Percentiles rank a stretch among this genome's conserved stretches.
Conservation (phyloP, 2,113 vertebrate genomes). For the Scytalopus superciliaris region DNA sequence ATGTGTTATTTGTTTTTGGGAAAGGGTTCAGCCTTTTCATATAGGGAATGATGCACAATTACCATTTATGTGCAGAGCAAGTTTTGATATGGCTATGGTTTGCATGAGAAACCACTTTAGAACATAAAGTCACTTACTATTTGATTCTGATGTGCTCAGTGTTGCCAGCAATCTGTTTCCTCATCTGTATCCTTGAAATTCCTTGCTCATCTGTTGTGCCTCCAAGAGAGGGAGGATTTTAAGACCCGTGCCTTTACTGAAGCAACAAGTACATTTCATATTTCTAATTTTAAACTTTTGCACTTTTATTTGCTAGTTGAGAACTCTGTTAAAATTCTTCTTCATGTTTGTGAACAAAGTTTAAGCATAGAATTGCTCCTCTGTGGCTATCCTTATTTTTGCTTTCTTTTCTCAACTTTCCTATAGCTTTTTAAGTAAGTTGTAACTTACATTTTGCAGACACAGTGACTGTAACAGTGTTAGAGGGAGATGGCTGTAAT, state of each 20-base stretch:
- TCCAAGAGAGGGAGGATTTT: not conserved
- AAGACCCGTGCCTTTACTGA: not conserved
- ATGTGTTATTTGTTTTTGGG: not conserved
- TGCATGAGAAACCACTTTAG: not conserved
- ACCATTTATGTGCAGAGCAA: not conserved
- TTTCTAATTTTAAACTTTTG: not conserved
- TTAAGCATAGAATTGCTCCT: not conserved
- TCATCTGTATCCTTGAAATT: conserved; percentile 7
- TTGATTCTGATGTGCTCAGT: not conserved
- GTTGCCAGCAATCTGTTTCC: not conserved
- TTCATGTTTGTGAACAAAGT: not conserved
- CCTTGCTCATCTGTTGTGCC: not conserved
- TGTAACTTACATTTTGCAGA: not conserved
- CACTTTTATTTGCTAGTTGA: not conserved
- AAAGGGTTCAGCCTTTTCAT: not conserved
- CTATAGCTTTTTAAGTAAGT: not conserved
- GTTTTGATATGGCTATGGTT: not conserved
- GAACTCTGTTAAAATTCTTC: not conserved
- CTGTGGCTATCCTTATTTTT: not conserved
- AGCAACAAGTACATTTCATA: not conserved
- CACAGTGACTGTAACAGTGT: not conserved
- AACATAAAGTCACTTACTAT: not conserved
- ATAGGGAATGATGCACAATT: not conserved
- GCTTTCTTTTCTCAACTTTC: not conserved
- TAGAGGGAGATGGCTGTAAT: not conserved